Evolutionary conservation across 92 coral and sea anemone species (phyloP).

Genomic region (Ricordea florida): DNA sequence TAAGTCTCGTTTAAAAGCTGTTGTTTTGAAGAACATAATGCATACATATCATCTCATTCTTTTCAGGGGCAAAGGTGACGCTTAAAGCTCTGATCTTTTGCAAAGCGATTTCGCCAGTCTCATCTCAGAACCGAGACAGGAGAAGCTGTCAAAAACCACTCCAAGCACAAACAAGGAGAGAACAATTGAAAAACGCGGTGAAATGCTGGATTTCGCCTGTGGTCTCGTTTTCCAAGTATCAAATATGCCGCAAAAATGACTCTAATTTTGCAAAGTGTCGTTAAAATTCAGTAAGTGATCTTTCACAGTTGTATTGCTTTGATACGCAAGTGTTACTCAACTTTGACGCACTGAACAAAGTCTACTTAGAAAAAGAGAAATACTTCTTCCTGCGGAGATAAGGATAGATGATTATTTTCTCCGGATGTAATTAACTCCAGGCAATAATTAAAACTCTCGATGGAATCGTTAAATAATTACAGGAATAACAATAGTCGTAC

Average conservation of each 20-base stretch:
- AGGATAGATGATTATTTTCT: constrained; percentile 49
- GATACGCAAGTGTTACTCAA: constrained; percentile 15
- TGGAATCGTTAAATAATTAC: constrained; percentile 46
- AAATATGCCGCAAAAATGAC: neutral
- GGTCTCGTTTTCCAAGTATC: neutral
- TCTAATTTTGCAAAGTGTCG: neutral
- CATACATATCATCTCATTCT: constrained; percentile 44
- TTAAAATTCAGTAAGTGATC: neutral
- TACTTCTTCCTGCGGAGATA: constrained; percentile 50
- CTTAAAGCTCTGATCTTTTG: constrained; percentile 16
- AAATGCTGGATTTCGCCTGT: neutral
- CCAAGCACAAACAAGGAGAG: neutral
- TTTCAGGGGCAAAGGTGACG: constrained; percentile 64
- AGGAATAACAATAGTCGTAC: constrained; percentile 14
- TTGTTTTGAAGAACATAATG: constrained; percentile 24
- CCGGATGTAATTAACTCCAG: constrained; percentile 71
- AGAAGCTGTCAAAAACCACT: neutral
- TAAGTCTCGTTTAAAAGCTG: constrained; percentile 28
- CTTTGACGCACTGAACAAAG: constrained; percentile 40
- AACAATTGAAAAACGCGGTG: neutral
- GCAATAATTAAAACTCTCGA: constrained; percentile 72
- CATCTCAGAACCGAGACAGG: neutral
- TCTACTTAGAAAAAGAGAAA: constrained; percentile 36
- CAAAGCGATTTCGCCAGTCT: neutral
- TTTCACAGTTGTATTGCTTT: neutral